Percentiles rank a stretch among this genome's conserved stretches.
phyloP scores from a whole-genome alignment of 2,113 vertebrate species.

The Jacana jacana region DNA sequence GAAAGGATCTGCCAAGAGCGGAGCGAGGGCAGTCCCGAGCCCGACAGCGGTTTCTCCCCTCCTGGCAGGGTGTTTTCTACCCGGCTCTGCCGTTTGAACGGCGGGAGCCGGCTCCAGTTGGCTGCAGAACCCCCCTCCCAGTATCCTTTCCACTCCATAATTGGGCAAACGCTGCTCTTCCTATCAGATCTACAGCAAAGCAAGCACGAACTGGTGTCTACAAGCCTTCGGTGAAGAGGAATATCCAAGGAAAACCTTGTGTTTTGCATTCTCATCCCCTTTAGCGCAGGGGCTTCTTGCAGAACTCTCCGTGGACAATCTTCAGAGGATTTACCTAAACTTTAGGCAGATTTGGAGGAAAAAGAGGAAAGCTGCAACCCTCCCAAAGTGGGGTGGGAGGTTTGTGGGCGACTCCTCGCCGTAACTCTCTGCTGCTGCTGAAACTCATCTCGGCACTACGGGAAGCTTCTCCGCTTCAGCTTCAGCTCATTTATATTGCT shows the following conservation, averaged over 20 bases:
- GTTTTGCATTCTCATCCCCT: slow-evolving; percentile 40
- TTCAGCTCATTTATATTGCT: not conserved
- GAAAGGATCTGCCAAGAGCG: not conserved
- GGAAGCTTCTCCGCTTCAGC: not conserved
- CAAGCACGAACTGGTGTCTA: slow-evolving; percentile 4
- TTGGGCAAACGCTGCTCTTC: slow-evolving; percentile 18
- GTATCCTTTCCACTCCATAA: slow-evolving; percentile 45
- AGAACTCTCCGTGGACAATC: slow-evolving; percentile 24
- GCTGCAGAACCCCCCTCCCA: not conserved
- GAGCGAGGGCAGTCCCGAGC: not conserved
- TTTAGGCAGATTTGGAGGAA: not conserved
- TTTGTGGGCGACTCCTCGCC: accelerated
- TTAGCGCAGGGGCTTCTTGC: not conserved
- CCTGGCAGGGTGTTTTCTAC: not conserved
- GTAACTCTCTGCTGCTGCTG: not conserved
- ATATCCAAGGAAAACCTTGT: slow-evolving; percentile 51
- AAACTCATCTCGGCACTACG: not conserved
- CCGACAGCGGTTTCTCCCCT: not conserved
- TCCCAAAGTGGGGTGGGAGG: not conserved
- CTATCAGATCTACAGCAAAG: slow-evolving; percentile 27
- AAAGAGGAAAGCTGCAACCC: not conserved
- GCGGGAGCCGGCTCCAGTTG: not conserved
- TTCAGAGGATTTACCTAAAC: not conserved
- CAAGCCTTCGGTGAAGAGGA: slow-evolving; percentile 5
- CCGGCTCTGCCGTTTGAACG: not conserved